These are phyloP conservation scores for Hylaeus anthracinus DNA, from an alignment of 1,140 invertebrate genomes.

Conservation along the genomic window DNA sequence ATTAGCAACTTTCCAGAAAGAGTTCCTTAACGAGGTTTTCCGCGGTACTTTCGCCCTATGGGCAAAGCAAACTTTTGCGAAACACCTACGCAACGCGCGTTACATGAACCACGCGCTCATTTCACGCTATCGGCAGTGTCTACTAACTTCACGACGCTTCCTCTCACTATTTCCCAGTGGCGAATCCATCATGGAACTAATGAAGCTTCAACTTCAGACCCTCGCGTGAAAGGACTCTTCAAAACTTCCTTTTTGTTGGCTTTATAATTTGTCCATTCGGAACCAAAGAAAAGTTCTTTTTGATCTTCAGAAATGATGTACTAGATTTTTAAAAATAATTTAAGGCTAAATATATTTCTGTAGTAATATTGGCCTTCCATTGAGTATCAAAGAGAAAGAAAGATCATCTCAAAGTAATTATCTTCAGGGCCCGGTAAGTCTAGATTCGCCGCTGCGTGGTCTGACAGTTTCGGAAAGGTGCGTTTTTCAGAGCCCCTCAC, in stretches of 20 bases:
- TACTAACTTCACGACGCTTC: slow-evolving; percentile 26
- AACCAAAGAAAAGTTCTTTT: too few relatives aligned
- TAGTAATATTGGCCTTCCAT: too few relatives aligned
- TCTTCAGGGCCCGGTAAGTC: too few relatives aligned
- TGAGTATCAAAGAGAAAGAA: too few relatives aligned
- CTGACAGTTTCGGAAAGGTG: slow-evolving; percentile 60
- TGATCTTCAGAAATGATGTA: too few relatives aligned
- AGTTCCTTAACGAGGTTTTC: slow-evolving; percentile 58
- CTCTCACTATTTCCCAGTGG: slow-evolving; percentile 45
- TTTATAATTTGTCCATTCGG: too few relatives aligned
- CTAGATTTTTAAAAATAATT: too few relatives aligned
- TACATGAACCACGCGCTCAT: slow-evolving; percentile 39
- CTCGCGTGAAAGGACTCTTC: too few relatives aligned
- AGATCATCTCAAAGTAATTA: too few relatives aligned
- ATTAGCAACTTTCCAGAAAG: slow-evolving; percentile 58
- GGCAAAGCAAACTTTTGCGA: slow-evolving; percentile 57
- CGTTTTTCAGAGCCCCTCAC: slow-evolving; percentile 63
- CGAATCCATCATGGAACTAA: background rate
- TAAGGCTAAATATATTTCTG: too few relatives aligned
- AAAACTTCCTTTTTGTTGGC: too few relatives aligned
- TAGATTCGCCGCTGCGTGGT: background rate
- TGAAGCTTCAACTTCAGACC: too few relatives aligned
- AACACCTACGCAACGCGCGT: slow-evolving; percentile 55
- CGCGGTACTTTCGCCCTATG: slow-evolving; percentile 32
- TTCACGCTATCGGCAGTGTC: slow-evolving; percentile 25